Percentiles rank a stretch among this genome's conserved stretches.
Evolutionary conservation across 2,797 vertebrate species (phyloP).

Genomic region (Sandelia bainsii): DNA sequence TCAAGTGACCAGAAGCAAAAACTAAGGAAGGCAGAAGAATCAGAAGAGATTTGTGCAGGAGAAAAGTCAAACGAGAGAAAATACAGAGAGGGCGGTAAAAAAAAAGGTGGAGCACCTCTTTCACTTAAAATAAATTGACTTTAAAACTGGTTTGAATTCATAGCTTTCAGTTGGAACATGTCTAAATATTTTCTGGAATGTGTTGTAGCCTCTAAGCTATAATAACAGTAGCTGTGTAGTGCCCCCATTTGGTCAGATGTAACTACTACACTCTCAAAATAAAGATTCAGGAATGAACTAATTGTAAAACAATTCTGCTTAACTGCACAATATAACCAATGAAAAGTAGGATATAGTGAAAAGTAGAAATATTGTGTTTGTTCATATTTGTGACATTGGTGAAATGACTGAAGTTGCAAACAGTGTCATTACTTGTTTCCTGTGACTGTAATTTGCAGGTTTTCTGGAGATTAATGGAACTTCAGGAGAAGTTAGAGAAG

Average conservation of each 20-base stretch:
- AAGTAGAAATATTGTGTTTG: too few species aligned
- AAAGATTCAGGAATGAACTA: background rate
- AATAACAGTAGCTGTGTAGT: conserved; percentile 13
- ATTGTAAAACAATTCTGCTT: background rate
- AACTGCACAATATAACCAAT: background rate
- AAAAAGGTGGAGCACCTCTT: too few species aligned
- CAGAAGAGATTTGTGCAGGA: background rate
- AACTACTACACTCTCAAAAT: conserved; percentile 23
- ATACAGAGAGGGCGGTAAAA: too few species aligned
- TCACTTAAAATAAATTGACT: background rate
- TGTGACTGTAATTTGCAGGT: too few species aligned
- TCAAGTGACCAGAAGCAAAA: background rate
- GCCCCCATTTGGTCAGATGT: conserved; percentile 39
- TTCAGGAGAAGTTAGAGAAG: too few species aligned
- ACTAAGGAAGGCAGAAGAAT: background rate
- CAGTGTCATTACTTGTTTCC: too few species aligned
- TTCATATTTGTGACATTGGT: too few species aligned
- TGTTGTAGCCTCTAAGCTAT: background rate
- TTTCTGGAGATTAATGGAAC: too few species aligned
- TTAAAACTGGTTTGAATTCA: background rate
- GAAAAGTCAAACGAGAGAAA: background rate
- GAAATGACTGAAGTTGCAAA: too few species aligned
- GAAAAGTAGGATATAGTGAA: background rate
- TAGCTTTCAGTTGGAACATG: background rate
- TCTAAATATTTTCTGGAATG: background rate